Evolutionary conservation across 1,140 invertebrate species (phyloP).

Genomic region (Musca domestica): DNA sequence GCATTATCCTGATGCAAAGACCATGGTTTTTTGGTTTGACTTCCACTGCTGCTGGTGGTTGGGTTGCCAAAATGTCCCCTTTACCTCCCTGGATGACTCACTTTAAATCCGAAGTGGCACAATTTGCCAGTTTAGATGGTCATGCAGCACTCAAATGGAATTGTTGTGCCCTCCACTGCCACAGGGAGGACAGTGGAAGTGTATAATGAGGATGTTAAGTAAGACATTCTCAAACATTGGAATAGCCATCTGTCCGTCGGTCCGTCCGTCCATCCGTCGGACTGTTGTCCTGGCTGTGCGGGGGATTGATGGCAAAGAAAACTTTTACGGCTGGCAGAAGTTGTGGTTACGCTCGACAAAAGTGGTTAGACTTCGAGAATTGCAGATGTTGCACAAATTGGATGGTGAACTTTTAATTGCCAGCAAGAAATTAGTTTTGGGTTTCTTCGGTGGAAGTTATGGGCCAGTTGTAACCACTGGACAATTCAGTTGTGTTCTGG

Average conservation of each 20-base stretch:
- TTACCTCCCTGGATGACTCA: no score
- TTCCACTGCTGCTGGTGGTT: background rate
- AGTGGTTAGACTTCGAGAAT: conserved; percentile 12
- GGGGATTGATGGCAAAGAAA: background rate
- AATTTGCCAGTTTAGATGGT: no score
- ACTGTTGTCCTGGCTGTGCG: background rate
- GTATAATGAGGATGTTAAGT: conserved; percentile 15
- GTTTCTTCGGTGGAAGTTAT: conserved; percentile 26
- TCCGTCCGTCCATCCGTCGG: background rate
- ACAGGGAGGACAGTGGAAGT: background rate
- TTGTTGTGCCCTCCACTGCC: no score
- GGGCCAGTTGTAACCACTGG: no score
- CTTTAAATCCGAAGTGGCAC: no score
- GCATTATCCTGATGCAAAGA: conserved; percentile 15
- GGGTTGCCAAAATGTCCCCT: background rate
- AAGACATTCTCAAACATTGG: background rate
- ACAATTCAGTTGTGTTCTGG: no score
- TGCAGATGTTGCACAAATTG: conserved; percentile 32
- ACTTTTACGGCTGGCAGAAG: background rate
- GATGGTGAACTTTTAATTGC: conserved; percentile 30
- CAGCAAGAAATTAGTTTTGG: conserved; percentile 45
- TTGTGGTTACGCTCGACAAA: background rate
- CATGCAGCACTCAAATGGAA: no score
- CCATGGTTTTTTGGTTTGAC: background rate
- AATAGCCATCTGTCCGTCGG: no score